A percentile compares a stretch with the other conserved stretches of the same genome.
Conservation (phyloP, 2,888 invertebrate genomes). For the Eudiplozoon nipponicum region DNA sequence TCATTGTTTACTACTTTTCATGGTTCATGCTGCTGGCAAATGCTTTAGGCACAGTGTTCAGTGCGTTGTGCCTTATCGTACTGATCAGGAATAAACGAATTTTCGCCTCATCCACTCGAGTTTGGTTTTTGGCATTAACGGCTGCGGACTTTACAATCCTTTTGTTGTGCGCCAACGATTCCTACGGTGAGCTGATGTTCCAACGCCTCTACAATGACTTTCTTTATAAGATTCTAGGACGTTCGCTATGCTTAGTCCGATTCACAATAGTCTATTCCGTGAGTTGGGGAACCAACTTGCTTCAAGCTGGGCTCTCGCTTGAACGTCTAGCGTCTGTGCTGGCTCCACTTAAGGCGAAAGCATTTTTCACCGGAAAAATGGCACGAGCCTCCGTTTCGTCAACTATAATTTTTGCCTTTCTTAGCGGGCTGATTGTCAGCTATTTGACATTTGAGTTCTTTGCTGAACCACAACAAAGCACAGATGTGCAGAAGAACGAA, state of each 20-base stretch:
- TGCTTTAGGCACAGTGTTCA: too few species aligned
- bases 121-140: constrained; percentile 10
- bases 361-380: constrained; percentile 7
- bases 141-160: constrained; percentile 8
- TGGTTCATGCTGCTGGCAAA: too few species aligned
- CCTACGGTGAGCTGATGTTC: constrained; percentile 5
- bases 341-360: constrained; percentile 3
- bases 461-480: neutral
- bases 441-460: neutral
- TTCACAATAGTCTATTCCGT: constrained; percentile 4
- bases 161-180: constrained; percentile 8
- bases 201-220: neutral
- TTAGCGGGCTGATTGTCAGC: neutral
- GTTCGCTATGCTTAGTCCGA: constrained; percentile 8
- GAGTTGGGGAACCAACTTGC: constrained; percentile 7
- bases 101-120: constrained; percentile 5
- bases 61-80: neutral
- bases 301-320: constrained; percentile 12
- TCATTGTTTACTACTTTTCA: too few species aligned
- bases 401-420: neutral
- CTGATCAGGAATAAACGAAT: neutral
- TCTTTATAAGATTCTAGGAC: constrained; percentile 1
- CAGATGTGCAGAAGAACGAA: too few species aligned
- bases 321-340: constrained; percentile 12
- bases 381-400: constrained; percentile 5